Evolutionary conservation across 2,888 invertebrate species (phyloP).

Genomic region (Enchytraeus crypticus): DNA sequence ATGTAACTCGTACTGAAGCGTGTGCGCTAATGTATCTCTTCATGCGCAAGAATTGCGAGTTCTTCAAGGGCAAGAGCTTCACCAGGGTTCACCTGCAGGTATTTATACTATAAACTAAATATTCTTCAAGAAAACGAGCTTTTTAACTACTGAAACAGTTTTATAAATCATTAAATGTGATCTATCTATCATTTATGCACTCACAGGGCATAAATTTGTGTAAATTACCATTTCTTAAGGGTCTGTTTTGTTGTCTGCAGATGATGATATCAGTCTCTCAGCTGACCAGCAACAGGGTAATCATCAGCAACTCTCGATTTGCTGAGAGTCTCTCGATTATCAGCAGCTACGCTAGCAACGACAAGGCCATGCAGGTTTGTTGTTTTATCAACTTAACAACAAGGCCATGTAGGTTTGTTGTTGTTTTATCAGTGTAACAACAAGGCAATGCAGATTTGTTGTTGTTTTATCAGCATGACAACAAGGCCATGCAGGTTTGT

Average conservation of each 20-base stretch:
- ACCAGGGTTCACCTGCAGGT: conserved; percentile 65
- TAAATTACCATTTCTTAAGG: too few species aligned
- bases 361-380: conserved; percentile 86
- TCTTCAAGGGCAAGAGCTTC: conserved; percentile 66
- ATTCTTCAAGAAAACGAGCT: too few species aligned
- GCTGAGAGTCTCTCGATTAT: conserved; percentile 85
- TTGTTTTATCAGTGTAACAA: too few species aligned
- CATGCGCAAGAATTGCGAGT: conserved; percentile 89
- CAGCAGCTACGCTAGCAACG: conserved; percentile 83
- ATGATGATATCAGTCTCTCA: conserved; percentile 92
- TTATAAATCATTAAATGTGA: not conserved
- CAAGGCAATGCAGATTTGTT: too few species aligned
- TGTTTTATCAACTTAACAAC: too few species aligned
- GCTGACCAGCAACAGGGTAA: conserved; percentile 80
- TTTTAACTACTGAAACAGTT: too few species aligned
- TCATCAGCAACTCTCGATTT: conserved; percentile 82
- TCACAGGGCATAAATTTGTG: too few species aligned
- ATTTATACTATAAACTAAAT: too few species aligned
- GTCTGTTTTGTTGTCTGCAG: conserved; percentile 51
- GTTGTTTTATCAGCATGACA: too few species aligned
- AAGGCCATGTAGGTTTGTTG: too few species aligned
- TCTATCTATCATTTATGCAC: not conserved
- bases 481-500: too few species aligned
- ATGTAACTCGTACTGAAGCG: conserved; percentile 76
- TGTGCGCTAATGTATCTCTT: conserved; percentile 82